Evolutionary conservation across 2,113 vertebrate genomes (phyloP).

Genomic region (Mus pahari): DNA sequence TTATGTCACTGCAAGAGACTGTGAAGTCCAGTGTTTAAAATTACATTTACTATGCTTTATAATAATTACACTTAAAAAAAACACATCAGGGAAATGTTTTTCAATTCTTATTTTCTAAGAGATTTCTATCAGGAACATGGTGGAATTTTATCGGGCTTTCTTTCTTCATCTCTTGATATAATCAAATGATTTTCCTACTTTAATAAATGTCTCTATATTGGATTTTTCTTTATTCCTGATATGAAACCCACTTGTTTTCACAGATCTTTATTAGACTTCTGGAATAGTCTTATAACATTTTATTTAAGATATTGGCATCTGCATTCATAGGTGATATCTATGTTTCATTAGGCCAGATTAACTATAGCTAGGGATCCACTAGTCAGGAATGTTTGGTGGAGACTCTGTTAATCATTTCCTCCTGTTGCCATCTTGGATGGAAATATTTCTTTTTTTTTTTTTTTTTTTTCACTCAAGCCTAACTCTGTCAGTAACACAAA

Average conservation of each 20-base stretch:
- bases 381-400: neutral
- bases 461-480: neutral
- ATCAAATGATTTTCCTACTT: constrained; percentile 53
- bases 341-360: constrained; percentile 47
- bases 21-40: neutral
- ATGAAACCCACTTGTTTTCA: constrained; percentile 38
- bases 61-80: constrained; percentile 31
- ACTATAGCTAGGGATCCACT: neutral
- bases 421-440: neutral
- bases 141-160: constrained; percentile 42
- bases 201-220: constrained; percentile 60
- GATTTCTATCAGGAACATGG: constrained; percentile 49
- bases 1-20: constrained; percentile 20
- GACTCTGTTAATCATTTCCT: neutral
- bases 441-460: constrained; percentile 17
- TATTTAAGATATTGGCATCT: constrained; percentile 39
- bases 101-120: constrained; percentile 13
- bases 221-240: constrained; percentile 36
- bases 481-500: neutral
- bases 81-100: constrained; percentile 13
- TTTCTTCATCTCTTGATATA: constrained; percentile 45
- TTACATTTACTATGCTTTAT: neutral
- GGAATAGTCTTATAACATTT: constrained; percentile 27
- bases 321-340: neutral
- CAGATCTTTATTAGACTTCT: constrained; percentile 20